Conservation (phyloP, 2,888 invertebrate genomes). For the Galerucella nymphaeae region DNA sequence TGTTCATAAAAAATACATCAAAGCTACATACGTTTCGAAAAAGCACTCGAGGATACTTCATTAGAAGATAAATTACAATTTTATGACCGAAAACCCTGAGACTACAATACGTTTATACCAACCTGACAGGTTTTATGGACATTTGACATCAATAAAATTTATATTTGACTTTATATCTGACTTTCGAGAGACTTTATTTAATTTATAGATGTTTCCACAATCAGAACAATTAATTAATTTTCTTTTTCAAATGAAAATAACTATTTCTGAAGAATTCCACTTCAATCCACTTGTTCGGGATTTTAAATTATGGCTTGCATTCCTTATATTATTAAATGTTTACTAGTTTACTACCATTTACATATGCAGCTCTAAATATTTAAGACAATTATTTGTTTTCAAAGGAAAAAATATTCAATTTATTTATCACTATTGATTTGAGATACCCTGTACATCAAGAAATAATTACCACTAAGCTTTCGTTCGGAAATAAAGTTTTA, state of each 20-base stretch:
- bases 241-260: no score
- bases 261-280: no score
- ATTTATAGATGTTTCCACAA: background rate
- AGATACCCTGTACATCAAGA: background rate
- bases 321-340: no score
- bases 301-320: no score
- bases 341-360: no score
- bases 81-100: slow-evolving; percentile 6
- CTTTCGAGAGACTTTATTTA: background rate
- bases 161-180: slow-evolving; percentile 1
- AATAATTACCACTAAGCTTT: slow-evolving; percentile 12
- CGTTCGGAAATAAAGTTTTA: slow-evolving; percentile 13
- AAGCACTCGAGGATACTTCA: slow-evolving; percentile 16
- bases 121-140: slow-evolving; percentile 12
- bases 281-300: no score
- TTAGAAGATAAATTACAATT: slow-evolving; percentile 19
- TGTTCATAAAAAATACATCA: slow-evolving; percentile 8
- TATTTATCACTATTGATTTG: background rate
- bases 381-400: background rate
- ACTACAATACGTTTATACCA: slow-evolving; percentile 10
- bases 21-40: background rate
- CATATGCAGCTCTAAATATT: background rate
- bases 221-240: background rate
- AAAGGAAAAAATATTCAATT: background rate
- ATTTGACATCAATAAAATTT: slow-evolving; percentile 24